These are phyloP conservation scores for Papilio elwesi DNA, from an alignment of 2,888 invertebrate species.

Conservation along the genomic window DNA sequence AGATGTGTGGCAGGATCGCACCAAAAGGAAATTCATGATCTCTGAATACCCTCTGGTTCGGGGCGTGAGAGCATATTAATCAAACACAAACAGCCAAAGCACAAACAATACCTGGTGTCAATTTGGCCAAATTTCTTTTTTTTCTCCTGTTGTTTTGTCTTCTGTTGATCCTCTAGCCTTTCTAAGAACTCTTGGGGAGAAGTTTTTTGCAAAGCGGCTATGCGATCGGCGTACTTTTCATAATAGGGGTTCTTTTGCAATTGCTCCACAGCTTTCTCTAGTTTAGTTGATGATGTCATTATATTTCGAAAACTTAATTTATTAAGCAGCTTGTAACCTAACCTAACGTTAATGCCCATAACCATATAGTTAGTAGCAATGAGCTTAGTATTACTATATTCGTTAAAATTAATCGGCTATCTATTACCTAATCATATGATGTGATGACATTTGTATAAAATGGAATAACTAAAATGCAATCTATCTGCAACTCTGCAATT, in stretches of 20 bases:
- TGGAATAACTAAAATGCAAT: too few relatives aligned
- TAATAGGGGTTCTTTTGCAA: constrained; percentile 89
- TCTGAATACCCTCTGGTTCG: too few relatives aligned
- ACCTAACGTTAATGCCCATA: constrained; percentile 51
- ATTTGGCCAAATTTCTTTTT: constrained; percentile 67
- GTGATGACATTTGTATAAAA: too few relatives aligned
- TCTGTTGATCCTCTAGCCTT: constrained; percentile 83
- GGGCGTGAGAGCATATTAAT: neutral
- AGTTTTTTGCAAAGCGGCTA: constrained; percentile 88
- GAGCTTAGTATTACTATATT: neutral
- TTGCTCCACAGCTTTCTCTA: constrained; percentile 82
- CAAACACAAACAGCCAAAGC: too few relatives aligned
- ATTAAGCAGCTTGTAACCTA: constrained; percentile 15
- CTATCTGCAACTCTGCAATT: too few relatives aligned
- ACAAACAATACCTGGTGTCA: constrained; percentile 63
- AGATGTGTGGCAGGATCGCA: too few relatives aligned
- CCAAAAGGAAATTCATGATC: too few relatives aligned
- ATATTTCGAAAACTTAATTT: constrained; percentile 53
- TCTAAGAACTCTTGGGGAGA: constrained; percentile 90
- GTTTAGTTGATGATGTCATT: constrained; percentile 65
- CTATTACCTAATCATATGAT: too few relatives aligned
- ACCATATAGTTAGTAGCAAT: constrained; percentile 32
- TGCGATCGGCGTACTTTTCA: constrained; percentile 91
- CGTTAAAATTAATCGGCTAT: too few relatives aligned
- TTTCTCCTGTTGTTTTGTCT: constrained; percentile 64